These are phyloP conservation scores for Bellardia bayeri DNA, from an alignment of 2,888 invertebrate genomes.

Conservation along the genomic window DNA sequence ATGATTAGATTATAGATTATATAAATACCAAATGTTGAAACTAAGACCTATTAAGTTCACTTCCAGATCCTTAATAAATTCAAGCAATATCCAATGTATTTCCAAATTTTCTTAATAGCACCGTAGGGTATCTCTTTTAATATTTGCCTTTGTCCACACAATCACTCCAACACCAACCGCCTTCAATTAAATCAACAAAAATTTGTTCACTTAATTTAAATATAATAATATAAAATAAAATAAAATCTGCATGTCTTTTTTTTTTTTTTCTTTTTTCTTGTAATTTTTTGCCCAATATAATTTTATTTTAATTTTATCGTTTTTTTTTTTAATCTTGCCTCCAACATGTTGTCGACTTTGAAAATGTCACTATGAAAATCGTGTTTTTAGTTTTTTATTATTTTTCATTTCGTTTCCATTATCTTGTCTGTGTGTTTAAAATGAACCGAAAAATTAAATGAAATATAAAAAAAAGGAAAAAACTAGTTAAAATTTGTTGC, in stretches of 20 bases:
- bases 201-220: constrained; percentile 52
- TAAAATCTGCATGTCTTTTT: constrained; percentile 31
- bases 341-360: constrained; percentile 63
- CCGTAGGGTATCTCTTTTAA: not conserved
- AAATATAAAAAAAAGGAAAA: constrained; percentile 2
- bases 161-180: not conserved
- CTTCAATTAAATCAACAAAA: constrained; percentile 29
- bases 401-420: constrained; percentile 53
- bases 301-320: constrained; percentile 38
- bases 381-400: constrained; percentile 36
- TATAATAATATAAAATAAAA: constrained; percentile 37
- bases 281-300: constrained; percentile 1
- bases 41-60: no score
- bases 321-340: constrained; percentile 23
- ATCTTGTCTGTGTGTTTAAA: constrained; percentile 47
- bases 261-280: constrained; percentile 8
- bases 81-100: no score
- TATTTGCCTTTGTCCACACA: not conserved
- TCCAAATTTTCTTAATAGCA: no score
- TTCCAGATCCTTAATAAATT: no score
- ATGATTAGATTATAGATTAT: no score
- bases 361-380: constrained; percentile 64
- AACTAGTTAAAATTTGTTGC: constrained; percentile 53
- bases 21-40: no score
- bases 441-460: constrained; percentile 31